A percentile compares a stretch with the other conserved stretches of the same genome.
phyloP scores from a whole-genome alignment of 1,140 invertebrate genomes.

The Teleopsis dalmanni region DNA sequence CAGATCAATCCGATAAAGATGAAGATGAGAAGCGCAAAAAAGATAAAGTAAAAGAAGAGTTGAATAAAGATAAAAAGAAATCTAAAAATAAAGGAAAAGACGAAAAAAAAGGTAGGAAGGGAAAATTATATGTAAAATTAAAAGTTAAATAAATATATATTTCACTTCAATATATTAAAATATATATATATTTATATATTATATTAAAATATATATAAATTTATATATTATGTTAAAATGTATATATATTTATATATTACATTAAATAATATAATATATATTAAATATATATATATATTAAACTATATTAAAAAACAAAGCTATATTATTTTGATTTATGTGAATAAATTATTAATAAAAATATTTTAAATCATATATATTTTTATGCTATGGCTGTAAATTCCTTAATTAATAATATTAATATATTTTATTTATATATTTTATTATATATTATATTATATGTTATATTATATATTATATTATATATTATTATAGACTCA shows the following conservation, averaged over 20 bases:
- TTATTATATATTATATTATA: no score
- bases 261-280: neutral
- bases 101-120: slow-evolving; percentile 48
- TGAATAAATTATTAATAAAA: no score
- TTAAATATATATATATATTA: neutral
- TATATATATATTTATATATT: no score
- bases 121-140: slow-evolving; percentile 1
- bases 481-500: slow-evolving; percentile 45
- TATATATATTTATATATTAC: neutral
- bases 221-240: slow-evolving; percentile 1
- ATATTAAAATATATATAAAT: no score
- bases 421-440: neutral
- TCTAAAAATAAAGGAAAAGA: slow-evolving; percentile 56
- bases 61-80: slow-evolving; percentile 53
- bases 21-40: slow-evolving; percentile 51
- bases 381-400: no score
- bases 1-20: slow-evolving; percentile 52
- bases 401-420: no score
- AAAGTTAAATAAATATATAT: neutral
- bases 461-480: neutral
- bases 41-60: slow-evolving; percentile 55
- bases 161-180: neutral
- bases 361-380: no score
- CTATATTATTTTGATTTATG: no score
- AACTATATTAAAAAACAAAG: neutral